Evolutionary conservation across 2,888 invertebrate species (phyloP).

Genomic region (Anoplius nigerrimus): DNA sequence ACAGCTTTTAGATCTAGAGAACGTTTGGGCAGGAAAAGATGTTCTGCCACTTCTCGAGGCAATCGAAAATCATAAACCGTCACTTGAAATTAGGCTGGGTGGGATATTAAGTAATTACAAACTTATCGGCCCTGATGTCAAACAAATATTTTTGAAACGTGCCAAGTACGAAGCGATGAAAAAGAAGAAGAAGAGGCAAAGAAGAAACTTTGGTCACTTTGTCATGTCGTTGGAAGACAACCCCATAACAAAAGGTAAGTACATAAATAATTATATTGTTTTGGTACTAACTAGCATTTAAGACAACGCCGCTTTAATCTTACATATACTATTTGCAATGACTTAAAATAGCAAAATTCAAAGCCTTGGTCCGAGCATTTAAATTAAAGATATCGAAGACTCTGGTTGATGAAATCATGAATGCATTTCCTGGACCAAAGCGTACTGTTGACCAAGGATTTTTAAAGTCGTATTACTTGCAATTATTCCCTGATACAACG

Average conservation of each 20-base stretch:
- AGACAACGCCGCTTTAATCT: too few relatives aligned
- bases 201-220: conserved; percentile 75
- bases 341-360: conserved; percentile 64
- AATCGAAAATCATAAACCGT: conserved; percentile 51
- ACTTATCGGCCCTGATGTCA: conserved; percentile 75
- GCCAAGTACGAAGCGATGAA: conserved; percentile 75
- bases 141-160: conserved; percentile 74
- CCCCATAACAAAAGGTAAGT: conserved; percentile 56
- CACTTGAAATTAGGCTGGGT: conserved; percentile 71
- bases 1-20: conserved; percentile 75
- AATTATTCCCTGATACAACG: conserved; percentile 74
- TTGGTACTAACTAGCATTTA: too few relatives aligned
- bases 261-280: neutral
- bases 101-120: conserved; percentile 76
- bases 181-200: conserved; percentile 72
- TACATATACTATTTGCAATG: neutral
- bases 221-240: conserved; percentile 70
- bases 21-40: conserved; percentile 75
- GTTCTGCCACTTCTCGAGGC: conserved; percentile 59
- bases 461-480: conserved; percentile 73
- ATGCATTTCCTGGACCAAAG: conserved; percentile 56
- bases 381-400: conserved; percentile 68
- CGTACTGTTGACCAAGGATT: conserved; percentile 63
- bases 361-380: conserved; percentile 69
- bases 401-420: conserved; percentile 61